A percentile compares a stretch with the other conserved stretches of the same genome.
phyloP scores from a whole-genome alignment of 2,888 invertebrate species.

The Tinea pellionella region DNA sequence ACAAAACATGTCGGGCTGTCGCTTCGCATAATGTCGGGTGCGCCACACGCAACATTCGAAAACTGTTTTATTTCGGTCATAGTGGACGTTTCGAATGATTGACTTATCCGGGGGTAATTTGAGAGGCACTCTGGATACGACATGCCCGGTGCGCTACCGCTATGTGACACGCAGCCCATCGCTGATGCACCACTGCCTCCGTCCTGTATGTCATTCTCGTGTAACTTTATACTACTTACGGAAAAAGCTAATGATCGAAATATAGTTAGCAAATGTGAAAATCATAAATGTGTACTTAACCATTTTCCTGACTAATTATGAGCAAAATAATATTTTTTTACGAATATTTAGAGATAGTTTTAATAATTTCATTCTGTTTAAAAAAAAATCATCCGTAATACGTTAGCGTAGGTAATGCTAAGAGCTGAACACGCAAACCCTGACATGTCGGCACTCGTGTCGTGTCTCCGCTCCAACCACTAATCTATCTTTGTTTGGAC shows the following conservation, averaged over 20 bases:
- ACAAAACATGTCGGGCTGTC: conserved; percentile 67
- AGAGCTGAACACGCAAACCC: neutral
- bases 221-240: conserved; percentile 40
- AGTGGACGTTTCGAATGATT: conserved; percentile 66
- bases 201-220: conserved; percentile 20
- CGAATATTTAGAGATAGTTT: neutral
- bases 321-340: too few relatives aligned
- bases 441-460: conserved; percentile 15
- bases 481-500: conserved; percentile 30
- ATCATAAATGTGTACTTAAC: too few relatives aligned
- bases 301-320: too few relatives aligned
- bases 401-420: neutral
- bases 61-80: conserved; percentile 62
- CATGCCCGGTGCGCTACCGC: conserved; percentile 21
- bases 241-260: too few relatives aligned
- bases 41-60: conserved; percentile 63
- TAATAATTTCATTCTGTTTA: too few relatives aligned
- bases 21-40: conserved; percentile 59
- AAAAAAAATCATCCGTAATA: too few relatives aligned
- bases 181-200: conserved; percentile 25
- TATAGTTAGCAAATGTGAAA: too few relatives aligned
- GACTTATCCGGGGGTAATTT: conserved; percentile 69
- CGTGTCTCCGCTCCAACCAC: conserved; percentile 15
- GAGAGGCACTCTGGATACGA: conserved; percentile 46
- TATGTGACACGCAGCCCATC: conserved; percentile 21